These are phyloP conservation scores for Falco berigora DNA, from an alignment of 2,797 vertebrate species.

Conservation along the genomic window DNA sequence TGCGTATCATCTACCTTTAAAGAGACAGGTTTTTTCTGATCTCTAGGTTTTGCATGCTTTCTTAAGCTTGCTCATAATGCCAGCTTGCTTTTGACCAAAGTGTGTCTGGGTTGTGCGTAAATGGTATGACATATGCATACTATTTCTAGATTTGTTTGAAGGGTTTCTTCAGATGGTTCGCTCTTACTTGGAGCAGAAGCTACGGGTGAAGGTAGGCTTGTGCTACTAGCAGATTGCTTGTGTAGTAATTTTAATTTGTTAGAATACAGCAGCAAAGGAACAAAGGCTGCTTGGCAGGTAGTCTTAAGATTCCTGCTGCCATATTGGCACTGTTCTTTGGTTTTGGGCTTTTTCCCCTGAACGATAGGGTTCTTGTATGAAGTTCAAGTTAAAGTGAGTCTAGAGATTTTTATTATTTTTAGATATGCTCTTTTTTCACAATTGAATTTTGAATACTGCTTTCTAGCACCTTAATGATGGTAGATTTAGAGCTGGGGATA, in stretches of 20 bases:
- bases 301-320: conserved; percentile 8
- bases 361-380: not conserved
- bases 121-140: not conserved
- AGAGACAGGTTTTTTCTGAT: not conserved
- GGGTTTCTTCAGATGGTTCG: not conserved
- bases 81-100: not conserved
- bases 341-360: not conserved
- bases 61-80: not conserved
- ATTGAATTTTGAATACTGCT: not conserved
- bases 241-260: not conserved
- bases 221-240: not conserved
- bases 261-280: not conserved
- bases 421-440: not conserved
- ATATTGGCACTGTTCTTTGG: not conserved
- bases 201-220: not conserved
- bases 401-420: not conserved
- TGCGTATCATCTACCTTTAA: not conserved
- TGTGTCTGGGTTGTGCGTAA: not conserved
- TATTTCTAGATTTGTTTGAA: not conserved
- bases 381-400: not conserved
- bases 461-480: not conserved
- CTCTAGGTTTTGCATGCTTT: not conserved
- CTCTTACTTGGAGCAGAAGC: not conserved
- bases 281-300: conserved; percentile 32
- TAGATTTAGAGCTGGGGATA: not conserved